Conservation (phyloP, 2,113 vertebrate genomes). For the Pelecanus crispus region DNA sequence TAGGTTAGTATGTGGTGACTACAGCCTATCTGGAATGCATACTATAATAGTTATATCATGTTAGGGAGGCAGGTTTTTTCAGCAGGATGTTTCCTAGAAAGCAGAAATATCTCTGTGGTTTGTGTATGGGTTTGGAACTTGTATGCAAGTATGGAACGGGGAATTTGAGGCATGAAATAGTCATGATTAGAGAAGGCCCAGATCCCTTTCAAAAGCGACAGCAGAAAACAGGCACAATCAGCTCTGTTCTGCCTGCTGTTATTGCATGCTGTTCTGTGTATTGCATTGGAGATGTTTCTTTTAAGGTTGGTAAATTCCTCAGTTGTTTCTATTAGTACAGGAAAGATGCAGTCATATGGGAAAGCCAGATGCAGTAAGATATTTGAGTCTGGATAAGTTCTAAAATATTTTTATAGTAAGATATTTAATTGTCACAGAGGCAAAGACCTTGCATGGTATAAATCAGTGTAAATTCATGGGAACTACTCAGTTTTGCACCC, state of each 20-base stretch:
- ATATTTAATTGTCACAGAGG: not conserved
- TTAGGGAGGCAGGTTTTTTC: slow-evolving; percentile 2
- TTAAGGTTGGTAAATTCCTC: not conserved
- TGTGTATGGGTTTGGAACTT: slow-evolving; percentile 52
- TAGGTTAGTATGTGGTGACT: slow-evolving; percentile 33
- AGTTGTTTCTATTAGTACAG: not conserved
- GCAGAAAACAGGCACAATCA: not conserved
- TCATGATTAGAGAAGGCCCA: slow-evolving; percentile 7
- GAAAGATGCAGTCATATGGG: slow-evolving; percentile 1
- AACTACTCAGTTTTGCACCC: not conserved
- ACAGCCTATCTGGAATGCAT: slow-evolving; percentile 42
- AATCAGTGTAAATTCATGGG: slow-evolving; percentile 6
- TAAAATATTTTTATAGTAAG: slow-evolving; percentile 28
- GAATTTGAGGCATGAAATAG: slow-evolving; percentile 58
- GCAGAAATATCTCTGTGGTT: slow-evolving; percentile 32
- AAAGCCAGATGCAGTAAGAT: slow-evolving; percentile 7
- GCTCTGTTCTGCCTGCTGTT: not conserved
- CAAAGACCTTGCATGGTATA: not conserved
- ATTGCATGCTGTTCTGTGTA: not conserved
- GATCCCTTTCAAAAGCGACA: not conserved
- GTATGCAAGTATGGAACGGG: slow-evolving; percentile 23
- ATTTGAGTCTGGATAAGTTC: slow-evolving; percentile 27
- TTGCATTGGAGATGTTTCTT: not conserved
- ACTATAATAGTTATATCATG: slow-evolving; percentile 35
- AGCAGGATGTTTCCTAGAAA: slow-evolving; percentile 36